Percentiles rank a stretch among this genome's conserved stretches.
phyloP scores from a whole-genome alignment of 2,797 vertebrate genomes.

The Orientallactaga sibirica region DNA sequence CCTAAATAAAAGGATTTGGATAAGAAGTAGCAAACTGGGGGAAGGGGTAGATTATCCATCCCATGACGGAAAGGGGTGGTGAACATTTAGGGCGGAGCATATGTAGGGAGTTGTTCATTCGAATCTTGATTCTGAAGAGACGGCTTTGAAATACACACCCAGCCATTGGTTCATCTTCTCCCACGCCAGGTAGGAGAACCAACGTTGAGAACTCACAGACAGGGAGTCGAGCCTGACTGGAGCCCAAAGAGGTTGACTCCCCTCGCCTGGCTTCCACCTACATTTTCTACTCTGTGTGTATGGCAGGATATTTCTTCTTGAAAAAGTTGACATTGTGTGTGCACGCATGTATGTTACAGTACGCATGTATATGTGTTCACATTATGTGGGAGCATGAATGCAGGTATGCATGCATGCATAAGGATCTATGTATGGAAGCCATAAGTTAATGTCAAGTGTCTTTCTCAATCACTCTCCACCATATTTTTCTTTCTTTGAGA shows the following conservation, averaged over 20 bases:
- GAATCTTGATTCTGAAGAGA: neutral
- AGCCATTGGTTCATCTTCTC: neutral
- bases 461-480: neutral
- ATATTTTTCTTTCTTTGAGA: neutral
- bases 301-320: neutral
- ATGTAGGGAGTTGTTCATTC: neutral
- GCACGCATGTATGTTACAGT: no score
- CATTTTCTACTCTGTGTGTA: neutral
- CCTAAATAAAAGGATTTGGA: neutral
- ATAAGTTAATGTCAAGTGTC: neutral
- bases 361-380: neutral
- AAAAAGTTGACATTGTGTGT: neutral
- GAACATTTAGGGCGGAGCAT: neutral
- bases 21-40: neutral
- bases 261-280: neutral
- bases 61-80: neutral
- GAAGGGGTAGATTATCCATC: neutral
- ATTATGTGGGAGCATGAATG: neutral
- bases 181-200: neutral
- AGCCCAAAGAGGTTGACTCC: neutral
- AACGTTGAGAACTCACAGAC: neutral
- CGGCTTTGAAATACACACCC: neutral
- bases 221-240: neutral
- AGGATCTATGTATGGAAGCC: neutral
- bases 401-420: neutral